Evolutionary conservation across 2,113 vertebrate genomes (phyloP), one percentile per base, ranked within the genome.

Genomic region (Etia nguti): DNA sequence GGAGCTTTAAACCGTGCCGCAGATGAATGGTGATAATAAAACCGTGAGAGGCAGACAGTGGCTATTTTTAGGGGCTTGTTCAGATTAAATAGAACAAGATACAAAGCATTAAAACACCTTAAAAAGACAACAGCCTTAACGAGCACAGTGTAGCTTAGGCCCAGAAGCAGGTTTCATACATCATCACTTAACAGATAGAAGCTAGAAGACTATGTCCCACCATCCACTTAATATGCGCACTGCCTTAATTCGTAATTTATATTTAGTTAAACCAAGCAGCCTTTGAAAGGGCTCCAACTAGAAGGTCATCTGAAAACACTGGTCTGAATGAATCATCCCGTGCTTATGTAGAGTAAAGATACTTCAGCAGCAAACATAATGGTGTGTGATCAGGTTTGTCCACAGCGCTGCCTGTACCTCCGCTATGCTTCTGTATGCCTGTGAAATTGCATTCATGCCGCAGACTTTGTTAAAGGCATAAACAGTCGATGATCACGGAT

Each of bases 401-500:
- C 62, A 38, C 56, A 43, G 57, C 4, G n/a, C 57, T n/a, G 60
- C 36, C 20, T 1, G 1, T 18, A 59, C 57, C n/a, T 73, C 59
- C 16, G 26, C 54, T 26, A 82, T 81, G 81, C 59, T 77, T 90
- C 46, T 86, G 86, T 36, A 8, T 2, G 75, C 18, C 65, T 87
- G 92, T 90, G 80, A 93, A 93, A 94, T 92, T 50, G 56, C 80
- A 50, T 77, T 77, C 46, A 52, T 50, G 89, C 57, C 6, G 62
- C 79, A 2, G 84, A 87, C 89, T 89, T 86, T 75, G 85, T 88
- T 93, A 93, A 91, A 95, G 90, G 95, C 95, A 93, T 94, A 92
- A 96, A 95, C 88, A 91, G 92, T 77, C 20, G 68, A 81, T 86
- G 84, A 83, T 85, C 95, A 95, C 95, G 93, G 89, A 94, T 94